phyloP scores from a whole-genome alignment of 2,888 invertebrate species.

The Nomada lathburiana region DNA sequence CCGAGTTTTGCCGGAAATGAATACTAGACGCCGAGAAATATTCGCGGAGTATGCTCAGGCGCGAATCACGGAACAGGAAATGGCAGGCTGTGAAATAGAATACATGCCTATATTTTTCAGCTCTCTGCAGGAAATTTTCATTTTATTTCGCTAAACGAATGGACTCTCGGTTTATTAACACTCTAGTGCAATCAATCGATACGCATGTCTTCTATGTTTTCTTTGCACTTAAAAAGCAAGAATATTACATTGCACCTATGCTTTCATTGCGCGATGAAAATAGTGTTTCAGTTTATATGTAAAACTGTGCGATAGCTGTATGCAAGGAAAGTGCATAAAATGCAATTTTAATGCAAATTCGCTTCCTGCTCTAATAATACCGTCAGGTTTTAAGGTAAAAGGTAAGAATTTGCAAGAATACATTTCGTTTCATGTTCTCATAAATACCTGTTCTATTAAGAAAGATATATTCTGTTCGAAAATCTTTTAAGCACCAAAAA shows the following conservation, averaged over 20 bases:
- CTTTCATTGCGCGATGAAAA: too few relatives aligned
- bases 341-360: too few relatives aligned
- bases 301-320: too few relatives aligned
- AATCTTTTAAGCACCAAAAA: neutral
- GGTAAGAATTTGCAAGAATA: neutral
- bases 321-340: too few relatives aligned
- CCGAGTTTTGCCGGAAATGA: conserved; percentile 34
- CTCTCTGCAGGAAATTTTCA: neutral
- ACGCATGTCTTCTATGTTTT: neutral
- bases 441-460: neutral
- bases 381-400: too few relatives aligned
- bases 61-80: conserved; percentile 10
- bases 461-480: neutral
- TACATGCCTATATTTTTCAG: neutral
- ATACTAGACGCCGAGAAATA: conserved; percentile 30
- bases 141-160: neutral
- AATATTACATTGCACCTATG: too few relatives aligned
- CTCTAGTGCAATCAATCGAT: neutral
- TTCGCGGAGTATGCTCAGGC: neutral
- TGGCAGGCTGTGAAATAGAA: neutral
- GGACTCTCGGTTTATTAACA: neutral
- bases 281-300: too few relatives aligned
- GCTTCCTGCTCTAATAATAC: too few relatives aligned
- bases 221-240: too few relatives aligned
- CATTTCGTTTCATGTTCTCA: neutral